Evolutionary conservation across 2,113 vertebrate species (phyloP).

Genomic region (Hiodon tergisus): DNA sequence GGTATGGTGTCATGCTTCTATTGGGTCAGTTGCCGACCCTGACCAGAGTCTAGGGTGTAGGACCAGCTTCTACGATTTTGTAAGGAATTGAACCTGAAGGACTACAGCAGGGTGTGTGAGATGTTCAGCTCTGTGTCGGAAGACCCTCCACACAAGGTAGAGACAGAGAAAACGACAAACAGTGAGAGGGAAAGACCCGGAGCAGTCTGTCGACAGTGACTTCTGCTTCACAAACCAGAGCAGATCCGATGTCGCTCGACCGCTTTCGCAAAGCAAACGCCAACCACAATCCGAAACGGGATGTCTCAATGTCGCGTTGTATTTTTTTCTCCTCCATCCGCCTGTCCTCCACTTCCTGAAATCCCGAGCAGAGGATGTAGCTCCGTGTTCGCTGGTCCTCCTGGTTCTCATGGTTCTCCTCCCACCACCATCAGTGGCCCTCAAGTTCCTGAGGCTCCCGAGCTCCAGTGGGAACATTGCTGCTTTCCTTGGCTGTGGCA

Average conservation of each 20-base stretch:
- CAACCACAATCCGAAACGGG: background rate
- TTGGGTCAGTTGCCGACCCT: too few species aligned
- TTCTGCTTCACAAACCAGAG: background rate
- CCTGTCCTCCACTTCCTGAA: background rate
- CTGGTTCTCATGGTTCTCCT: background rate
- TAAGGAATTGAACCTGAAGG: too few species aligned
- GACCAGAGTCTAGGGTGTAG: too few species aligned
- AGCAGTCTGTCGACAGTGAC: background rate
- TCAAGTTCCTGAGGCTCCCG: background rate
- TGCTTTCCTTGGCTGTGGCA: background rate
- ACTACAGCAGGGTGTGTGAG: too few species aligned
- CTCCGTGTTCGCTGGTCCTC: background rate
- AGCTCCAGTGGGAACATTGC: background rate
- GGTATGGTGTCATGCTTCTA: too few species aligned
- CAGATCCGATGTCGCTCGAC: background rate
- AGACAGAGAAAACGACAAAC: too few species aligned
- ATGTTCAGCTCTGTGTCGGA: too few species aligned
- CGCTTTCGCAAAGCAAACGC: background rate
- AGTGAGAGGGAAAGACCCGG: background rate
- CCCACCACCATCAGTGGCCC: background rate
- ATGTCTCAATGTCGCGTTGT: background rate
- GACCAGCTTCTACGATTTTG: too few species aligned
- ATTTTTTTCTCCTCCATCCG: too few species aligned
- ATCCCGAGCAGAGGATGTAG: background rate
- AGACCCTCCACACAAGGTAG: too few species aligned